Evolutionary conservation across 1,140 invertebrate species (phyloP), one percentile per base, ranked within the genome.

Genomic region (Tenebrio molitor): DNA sequence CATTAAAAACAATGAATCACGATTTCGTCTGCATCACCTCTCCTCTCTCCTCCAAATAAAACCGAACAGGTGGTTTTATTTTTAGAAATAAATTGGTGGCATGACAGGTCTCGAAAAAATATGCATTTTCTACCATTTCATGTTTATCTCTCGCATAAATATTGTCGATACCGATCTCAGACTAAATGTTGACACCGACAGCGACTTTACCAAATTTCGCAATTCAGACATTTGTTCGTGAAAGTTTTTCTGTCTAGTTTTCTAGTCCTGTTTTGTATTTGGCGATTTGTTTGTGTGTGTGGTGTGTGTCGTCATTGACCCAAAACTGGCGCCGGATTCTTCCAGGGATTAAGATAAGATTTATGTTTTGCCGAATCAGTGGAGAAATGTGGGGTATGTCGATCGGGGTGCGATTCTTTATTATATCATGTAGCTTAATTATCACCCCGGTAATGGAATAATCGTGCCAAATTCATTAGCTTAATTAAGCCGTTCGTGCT

Each of bases 281-380:
- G 16, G 44, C 2, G 7, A 10, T 50, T 10, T 33, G 29, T n/a
- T n/a, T n/a, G n/a, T n/a, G n/a, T n/a, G n/a, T n/a, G n/a, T n/a
- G n/a, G n/a, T n/a, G 7, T 39, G 6, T 14, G 23, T 58, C 19
- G 50, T 58, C 50, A 58, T 58, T 58, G 50, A 58, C 50, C 50
- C 29, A 29, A 25, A 58, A 58, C 10, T 58, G 21, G 7, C 10
- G 12, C 15, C n/a, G 14, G 25, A 58, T 58, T 58, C 29, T 29
- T 5, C 8, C 3, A 29, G 8, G 3, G 25, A 21, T 53, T 29
- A 33, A 58, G 50, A 58, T 19, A 46, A 17, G 15, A 46, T 46
- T 16, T 16, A 46, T 46, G 15, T 2, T 12, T 4, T 17, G 15
- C 42, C 5, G n/a, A 12, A 39, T 39, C 36, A 5, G 36, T 39